Evolutionary conservation across 2,888 invertebrate species (phyloP).

Genomic region (Cephus nigrinus): DNA sequence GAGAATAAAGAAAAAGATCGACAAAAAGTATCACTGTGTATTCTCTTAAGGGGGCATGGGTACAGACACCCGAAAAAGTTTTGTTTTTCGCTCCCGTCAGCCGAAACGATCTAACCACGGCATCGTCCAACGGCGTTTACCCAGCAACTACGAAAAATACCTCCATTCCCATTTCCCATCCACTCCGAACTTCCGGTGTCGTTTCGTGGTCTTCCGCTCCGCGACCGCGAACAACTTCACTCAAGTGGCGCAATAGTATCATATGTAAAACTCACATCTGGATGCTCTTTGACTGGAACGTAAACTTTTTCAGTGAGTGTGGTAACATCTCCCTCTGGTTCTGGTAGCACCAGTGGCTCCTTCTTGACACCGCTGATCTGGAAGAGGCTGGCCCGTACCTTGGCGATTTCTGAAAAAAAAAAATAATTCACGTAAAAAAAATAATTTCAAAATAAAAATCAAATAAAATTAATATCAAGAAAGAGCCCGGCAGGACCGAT

Average conservation of each 20-base stretch:
- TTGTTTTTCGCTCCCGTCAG: not conserved
- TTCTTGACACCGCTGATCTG: conserved; percentile 98
- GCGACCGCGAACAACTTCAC: not conserved
- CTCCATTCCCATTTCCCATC: not conserved
- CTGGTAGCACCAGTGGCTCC: conserved; percentile 91
- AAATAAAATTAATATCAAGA: not conserved
- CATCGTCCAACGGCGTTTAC: not conserved
- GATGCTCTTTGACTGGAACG: conserved; percentile 99
- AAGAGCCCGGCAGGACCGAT: not conserved
- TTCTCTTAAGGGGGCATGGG: not conserved
- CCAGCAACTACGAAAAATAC: not conserved
- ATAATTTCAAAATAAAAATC: conserved; percentile 2
- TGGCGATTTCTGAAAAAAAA: conserved; percentile 91
- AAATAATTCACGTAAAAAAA: conserved; percentile 25
- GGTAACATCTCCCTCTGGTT: conserved; percentile 89
- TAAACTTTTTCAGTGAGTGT: conserved; percentile 99
- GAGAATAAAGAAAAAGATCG: not conserved
- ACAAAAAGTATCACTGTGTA: not conserved
- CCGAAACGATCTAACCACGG: not conserved
- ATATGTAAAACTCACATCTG: conserved; percentile 87
- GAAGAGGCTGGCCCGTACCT: conserved; percentile 97
- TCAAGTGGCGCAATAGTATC: conserved; percentile 1
- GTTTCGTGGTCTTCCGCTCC: not conserved
- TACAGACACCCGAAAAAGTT: not conserved
- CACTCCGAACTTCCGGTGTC: not conserved